Conservation (phyloP, 2,113 vertebrate genomes). For the Candoia aspera region DNA sequence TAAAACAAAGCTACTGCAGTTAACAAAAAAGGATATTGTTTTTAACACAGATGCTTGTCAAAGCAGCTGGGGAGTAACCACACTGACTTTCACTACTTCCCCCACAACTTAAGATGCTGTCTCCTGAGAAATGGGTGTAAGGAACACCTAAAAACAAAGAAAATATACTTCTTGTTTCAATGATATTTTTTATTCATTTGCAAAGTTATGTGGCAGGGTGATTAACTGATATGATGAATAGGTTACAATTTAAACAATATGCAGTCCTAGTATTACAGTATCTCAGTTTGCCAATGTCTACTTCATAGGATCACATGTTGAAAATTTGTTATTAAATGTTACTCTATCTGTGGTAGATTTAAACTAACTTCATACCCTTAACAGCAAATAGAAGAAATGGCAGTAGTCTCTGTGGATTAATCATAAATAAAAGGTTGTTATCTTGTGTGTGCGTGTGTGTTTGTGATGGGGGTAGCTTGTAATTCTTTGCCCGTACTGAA, state of each 20-base stretch:
- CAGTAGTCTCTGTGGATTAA: not conserved
- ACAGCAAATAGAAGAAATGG: not conserved
- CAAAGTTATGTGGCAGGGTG: not conserved
- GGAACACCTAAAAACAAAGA: not conserved
- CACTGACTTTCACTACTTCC: not conserved
- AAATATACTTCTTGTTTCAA: not conserved
- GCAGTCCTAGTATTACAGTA: not conserved
- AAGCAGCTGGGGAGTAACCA: not conserved
- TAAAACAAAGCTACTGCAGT: not conserved
- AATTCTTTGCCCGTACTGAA: not conserved
- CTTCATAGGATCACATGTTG: not conserved
- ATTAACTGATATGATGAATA: not conserved
- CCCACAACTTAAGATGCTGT: not conserved
- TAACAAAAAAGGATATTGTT: not conserved
- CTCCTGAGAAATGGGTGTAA: not conserved
- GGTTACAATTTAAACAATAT: not conserved
- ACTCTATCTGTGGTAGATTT: not conserved
- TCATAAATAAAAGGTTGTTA: not conserved
- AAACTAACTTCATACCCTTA: not conserved
- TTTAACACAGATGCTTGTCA: not conserved
- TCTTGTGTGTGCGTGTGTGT: not conserved
- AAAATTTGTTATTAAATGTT: not conserved
- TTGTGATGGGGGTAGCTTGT: not conserved
- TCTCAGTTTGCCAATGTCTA: not conserved
- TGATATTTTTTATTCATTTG: not conserved